Evolutionary conservation across 2,797 vertebrate genomes (phyloP), one percentile per base, ranked within the genome.

Genomic region (Gymnocypris eckloni): DNA sequence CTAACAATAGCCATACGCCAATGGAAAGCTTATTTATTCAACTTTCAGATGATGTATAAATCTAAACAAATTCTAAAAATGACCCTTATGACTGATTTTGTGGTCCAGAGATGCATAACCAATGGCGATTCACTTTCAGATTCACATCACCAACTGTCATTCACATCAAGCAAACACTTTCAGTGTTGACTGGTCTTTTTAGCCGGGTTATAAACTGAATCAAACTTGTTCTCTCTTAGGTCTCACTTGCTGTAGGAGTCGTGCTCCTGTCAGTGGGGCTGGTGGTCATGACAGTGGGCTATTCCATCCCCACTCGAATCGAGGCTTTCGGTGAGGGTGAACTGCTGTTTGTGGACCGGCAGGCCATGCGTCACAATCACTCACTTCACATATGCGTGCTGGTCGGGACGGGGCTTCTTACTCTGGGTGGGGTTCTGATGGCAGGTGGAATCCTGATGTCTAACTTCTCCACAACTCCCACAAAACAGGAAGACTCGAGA

Each of bases 241-340:
- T 97, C 90, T 97, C 96, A 95, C 96, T 97, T 93, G 95, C 95
- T 92, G 94, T 94, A 0, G 95, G 96, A 84, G 93, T 72, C 0
- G 20, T 89, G 39, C 56, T 90, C 4, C 80, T 95, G 89, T 90
- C 90, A 33, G 52, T 94, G 59, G 93, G 95, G 81, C 81, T 95
- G 70, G 91, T 97, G 89, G 95, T 98, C 52, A 94, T 98, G 75
- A 93, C 96, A 0, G 96, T 96, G 71, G 95, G 97, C 76, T 98
- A 96, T 89, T 93, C 97, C 54, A 95, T 97, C 79, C 94, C 97
- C 22, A 95, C 95, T 0, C 98, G 96, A 92, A 98, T 99, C 0
- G 98, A 98, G 94, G 97, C 97, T 0, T 98, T 99, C 0, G 97
- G 97, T 0, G 97, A 96, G 81, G 97, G 96, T 20, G 96, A 97